Base-by-base conservation (phyloP, 2,797 vertebrate genomes). In the Caiman crocodilus region DNA sequence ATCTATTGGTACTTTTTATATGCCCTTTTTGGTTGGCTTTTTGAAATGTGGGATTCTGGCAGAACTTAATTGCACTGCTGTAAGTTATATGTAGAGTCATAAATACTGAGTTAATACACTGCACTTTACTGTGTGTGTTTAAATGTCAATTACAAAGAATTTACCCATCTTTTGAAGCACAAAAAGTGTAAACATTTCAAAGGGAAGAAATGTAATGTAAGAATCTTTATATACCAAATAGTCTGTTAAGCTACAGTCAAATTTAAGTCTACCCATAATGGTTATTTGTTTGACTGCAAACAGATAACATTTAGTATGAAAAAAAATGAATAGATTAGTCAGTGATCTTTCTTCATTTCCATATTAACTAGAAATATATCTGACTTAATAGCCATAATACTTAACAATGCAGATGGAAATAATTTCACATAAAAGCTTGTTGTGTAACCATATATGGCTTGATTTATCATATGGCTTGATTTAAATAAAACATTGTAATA, bases 361-460 rank as follows among this genome's bases (percentile, higher is more conserved):
- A 90, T 95, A 93, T 90, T 94, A 96, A 77, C 76, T 56, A 93
- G 67, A 81, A 96, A 82, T 90, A 65, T 74, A 94, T 93, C 30
- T 90, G 87, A 74, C 0, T 4, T 3, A 50, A 82, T 94, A 91
- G 30, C 20, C 86, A 61, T 42, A 89, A 77, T 79, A 87, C 84
- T 92, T 90, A 85, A 81, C 85, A 93, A 89, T 50, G 9, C 26
- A 88, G 69, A 67, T 30, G 89, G 83, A 94, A 93, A 76, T 59
- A 35, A 59, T 88, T 92, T 85, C 30, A 83, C 32, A 78, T 21
- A 88, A 85, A n/a, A 92, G 42, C 25, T 79, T 78, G 50, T 84
- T 87, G 81, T 93, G 30, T 56, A 90, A 81, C n/a, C 42, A 50
- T 20, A 65, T 20, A 61, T 91, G 35, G 35, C 35, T 35, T 35